phyloP scores from a whole-genome alignment of 2,888 invertebrate genomes.

The Clepsis dumicolana region DNA sequence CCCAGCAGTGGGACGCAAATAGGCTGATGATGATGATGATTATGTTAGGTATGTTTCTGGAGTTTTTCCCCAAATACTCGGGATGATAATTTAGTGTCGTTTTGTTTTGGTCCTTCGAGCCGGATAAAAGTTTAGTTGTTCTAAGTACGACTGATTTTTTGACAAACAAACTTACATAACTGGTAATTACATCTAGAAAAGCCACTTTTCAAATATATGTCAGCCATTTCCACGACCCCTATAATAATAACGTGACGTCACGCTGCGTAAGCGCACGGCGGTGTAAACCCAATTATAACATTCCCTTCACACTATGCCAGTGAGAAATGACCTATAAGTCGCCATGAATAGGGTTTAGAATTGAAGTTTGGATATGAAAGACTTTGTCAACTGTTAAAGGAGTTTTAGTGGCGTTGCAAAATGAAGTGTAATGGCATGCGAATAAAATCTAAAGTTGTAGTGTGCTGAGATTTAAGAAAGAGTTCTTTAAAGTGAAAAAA shows the following conservation, averaged over 20 bases:
- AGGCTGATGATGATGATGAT: too few species aligned
- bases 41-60: too few species aligned
- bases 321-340: neutral
- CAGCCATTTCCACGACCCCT: constrained; percentile 29
- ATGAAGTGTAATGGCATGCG: neutral
- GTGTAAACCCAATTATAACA: constrained; percentile 77
- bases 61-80: too few species aligned
- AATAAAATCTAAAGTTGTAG: neutral
- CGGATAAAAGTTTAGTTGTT: neutral
- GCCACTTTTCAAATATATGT: neutral
- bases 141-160: too few species aligned
- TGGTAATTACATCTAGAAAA: too few species aligned
- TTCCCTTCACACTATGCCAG: constrained; percentile 55
- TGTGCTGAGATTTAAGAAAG: neutral
- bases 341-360: too few species aligned
- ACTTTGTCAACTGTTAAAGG: neutral
- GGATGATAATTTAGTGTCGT: neutral
- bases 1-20: too few species aligned
- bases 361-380: neutral
- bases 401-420: constrained; percentile 5
- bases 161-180: too few species aligned
- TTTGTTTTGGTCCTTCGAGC: neutral
- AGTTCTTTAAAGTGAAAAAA: neutral
- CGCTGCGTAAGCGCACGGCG: constrained; percentile 52
- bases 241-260: constrained; percentile 48